Evolutionary conservation across 2,888 invertebrate species (phyloP).

Genomic region (Trileptium ribeirensis): DNA sequence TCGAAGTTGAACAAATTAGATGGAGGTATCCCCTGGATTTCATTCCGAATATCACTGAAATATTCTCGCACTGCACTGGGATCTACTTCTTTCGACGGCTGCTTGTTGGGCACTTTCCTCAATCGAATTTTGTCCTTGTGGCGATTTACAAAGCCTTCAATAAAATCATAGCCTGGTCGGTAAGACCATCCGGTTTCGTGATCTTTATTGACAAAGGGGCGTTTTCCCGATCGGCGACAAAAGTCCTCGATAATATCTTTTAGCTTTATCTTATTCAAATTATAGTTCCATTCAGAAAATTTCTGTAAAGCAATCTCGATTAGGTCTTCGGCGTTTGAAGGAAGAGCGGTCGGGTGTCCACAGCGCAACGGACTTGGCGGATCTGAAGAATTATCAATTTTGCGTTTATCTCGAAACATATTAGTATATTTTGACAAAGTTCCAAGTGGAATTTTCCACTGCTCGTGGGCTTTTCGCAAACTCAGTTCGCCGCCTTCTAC

Average conservation of each 20-base stretch:
- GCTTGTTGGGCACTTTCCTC: neutral
- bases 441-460: neutral
- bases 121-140: neutral
- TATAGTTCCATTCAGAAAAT: neutral
- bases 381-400: neutral
- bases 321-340: neutral
- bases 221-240: neutral
- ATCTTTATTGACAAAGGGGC: too few species aligned
- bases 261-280: neutral
- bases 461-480: neutral
- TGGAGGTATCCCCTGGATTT: neutral
- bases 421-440: neutral
- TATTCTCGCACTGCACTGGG: neutral
- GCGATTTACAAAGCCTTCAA: neutral
- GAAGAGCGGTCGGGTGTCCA: neutral
- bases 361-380: neutral
- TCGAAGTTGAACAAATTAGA: neutral
- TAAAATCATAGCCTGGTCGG: neutral
- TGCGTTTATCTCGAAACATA: neutral
- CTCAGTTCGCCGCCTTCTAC: neutral
- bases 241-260: neutral
- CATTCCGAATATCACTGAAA: neutral
- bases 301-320: neutral
- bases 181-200: neutral
- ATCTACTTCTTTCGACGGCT: neutral